Evolutionary conservation across 30 jellyfish, hydroid and myxozoan species (phyloP), one percentile per base, ranked within the genome.

Genomic region (Clytia hemisphaerica): DNA sequence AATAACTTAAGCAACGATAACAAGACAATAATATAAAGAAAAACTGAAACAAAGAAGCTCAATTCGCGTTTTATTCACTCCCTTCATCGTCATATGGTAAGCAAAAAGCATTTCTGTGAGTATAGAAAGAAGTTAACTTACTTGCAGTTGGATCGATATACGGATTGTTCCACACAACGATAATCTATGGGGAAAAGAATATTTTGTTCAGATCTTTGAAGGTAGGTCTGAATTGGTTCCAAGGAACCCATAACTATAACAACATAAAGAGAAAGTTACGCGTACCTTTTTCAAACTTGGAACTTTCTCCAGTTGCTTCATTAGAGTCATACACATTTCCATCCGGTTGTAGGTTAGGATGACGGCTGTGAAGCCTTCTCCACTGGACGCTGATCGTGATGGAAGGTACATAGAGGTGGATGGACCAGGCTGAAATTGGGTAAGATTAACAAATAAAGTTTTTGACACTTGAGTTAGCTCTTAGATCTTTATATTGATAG

Each of bases 161-260:
- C 26, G 93, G 94, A 34, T 86, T 86, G 71, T 86, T 86, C 96
- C 96, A 86, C 46, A 86, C 83, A 2, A 86, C 75, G 22, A 86
- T 30, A 18, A 88, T 60, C 86, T 74, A 45, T 31, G 61, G 5
- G 12, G 16, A 38, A n/a, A 12, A 14, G 29, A 53, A 14, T 15
- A 53, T n/a, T n/a, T n/a, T n/a, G n/a, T n/a, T n/a, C n/a, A n/a
- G n/a, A n/a, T n/a, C n/a, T n/a, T n/a, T 7, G n/a, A 10, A 40
- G 15, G n/a, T n/a, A 7, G 53, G 10, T 40, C 10, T n/a, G n/a
- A 7, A 40, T n/a, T 40, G 53, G 10, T n/a, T 10, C n/a, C 15
- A 50, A 10, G 26, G 25, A 50, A 22, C 10, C 65, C 9, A 6
- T 6, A 6, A 50, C 26, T 7, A 19, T 10, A 50, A 50, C 65